phyloP scores from a whole-genome alignment of 2,797 vertebrate genomes.

The Trichosurus vulpecula region DNA sequence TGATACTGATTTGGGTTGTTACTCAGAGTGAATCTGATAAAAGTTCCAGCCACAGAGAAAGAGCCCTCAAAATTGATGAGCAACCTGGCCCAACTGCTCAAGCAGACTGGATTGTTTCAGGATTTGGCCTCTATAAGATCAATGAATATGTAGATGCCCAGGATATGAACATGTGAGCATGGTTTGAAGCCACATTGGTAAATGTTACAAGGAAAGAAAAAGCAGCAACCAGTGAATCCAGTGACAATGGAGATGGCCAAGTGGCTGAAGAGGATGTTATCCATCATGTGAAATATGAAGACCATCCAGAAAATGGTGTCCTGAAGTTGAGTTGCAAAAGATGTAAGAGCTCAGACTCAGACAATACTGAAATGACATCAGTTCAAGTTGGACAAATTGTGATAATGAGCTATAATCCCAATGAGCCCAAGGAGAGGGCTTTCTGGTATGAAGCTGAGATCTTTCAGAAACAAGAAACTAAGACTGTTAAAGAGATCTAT shows the following conservation, averaged over 20 bases:
- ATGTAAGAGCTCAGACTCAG: too few relatives aligned
- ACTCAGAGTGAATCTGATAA: slow-evolving; percentile 96
- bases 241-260: slow-evolving; percentile 25
- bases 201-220: slow-evolving; percentile 88
- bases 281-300: slow-evolving; percentile 84
- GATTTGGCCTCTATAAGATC: slow-evolving; percentile 93
- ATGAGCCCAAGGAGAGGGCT: too few relatives aligned
- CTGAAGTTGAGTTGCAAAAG: too few relatives aligned
- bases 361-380: too few relatives aligned
- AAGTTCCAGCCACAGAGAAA: slow-evolving; percentile 92
- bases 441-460: too few relatives aligned
- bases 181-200: slow-evolving; percentile 95
- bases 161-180: slow-evolving; percentile 95
- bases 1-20: slow-evolving; percentile 97
- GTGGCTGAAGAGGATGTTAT: slow-evolving; percentile 83
- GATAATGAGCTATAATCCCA: too few relatives aligned
- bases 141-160: slow-evolving; percentile 95
- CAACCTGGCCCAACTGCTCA: slow-evolving; percentile 82
- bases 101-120: slow-evolving; percentile 84
- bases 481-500: too few relatives aligned
- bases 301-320: too few relatives aligned
- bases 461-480: too few relatives aligned
- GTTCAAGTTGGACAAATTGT: too few relatives aligned
- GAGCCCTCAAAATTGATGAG: slow-evolving; percentile 86
- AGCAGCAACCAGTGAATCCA: background rate